Percentiles rank a stretch among this genome's conserved stretches.
Conservation (phyloP, 1,140 invertebrate genomes). For the Bombus impatiens region DNA sequence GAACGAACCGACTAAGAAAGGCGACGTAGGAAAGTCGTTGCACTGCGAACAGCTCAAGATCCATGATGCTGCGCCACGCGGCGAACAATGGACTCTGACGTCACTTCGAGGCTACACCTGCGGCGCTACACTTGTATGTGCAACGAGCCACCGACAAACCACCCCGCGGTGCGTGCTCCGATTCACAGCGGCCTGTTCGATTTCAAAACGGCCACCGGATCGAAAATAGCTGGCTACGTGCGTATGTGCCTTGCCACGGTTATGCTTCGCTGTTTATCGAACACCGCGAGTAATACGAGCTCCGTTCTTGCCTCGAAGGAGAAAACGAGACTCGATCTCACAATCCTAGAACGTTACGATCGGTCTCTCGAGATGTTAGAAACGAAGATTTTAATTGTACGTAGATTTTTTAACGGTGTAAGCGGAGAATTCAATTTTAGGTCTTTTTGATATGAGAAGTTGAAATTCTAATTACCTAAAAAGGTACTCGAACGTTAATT, state of each 20-base stretch:
- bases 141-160: background rate
- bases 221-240: background rate
- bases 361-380: no score
- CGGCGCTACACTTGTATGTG: conserved; percentile 31
- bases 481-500: background rate
- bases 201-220: conserved; percentile 14
- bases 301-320: background rate
- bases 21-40: conserved; percentile 38
- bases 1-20: conserved; percentile 57
- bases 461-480: no score
- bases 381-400: background rate
- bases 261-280: conserved; percentile 10
- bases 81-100: conserved; percentile 60
- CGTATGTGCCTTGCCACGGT: background rate
- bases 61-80: conserved; percentile 20
- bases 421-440: background rate
- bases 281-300: background rate
- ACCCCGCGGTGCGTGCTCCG: background rate
- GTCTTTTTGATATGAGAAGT: background rate
- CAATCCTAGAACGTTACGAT: background rate
- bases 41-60: conserved; percentile 31
- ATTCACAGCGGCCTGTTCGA: background rate
- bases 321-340: background rate
- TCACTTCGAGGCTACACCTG: conserved; percentile 60
- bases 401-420: background rate